phyloP scores from a whole-genome alignment of 2,113 vertebrate genomes.

The Ammodytes marinus region DNA sequence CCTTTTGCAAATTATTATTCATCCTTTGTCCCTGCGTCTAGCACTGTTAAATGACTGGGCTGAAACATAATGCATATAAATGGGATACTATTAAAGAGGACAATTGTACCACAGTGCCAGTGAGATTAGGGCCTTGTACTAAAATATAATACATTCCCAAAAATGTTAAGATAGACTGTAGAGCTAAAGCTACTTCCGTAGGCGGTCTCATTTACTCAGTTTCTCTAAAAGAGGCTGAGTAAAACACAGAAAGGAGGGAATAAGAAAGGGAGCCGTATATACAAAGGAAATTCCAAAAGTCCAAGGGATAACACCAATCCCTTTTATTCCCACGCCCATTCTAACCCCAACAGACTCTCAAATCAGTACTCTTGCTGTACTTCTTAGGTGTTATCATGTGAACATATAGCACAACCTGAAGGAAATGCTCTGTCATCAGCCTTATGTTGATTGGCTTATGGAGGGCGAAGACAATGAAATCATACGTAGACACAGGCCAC shows the following conservation, averaged over 20 bases:
- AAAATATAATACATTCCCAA: slow-evolving; percentile 24
- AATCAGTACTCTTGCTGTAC: slow-evolving; percentile 6
- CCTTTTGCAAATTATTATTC: slow-evolving; percentile 41
- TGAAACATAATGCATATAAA: slow-evolving; percentile 57
- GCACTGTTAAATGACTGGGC: slow-evolving; percentile 46
- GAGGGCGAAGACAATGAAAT: slow-evolving; percentile 10
- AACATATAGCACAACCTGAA: slow-evolving; percentile 11
- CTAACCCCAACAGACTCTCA: slow-evolving; percentile 1
- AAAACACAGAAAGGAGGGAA: neutral
- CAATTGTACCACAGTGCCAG: slow-evolving; percentile 19
- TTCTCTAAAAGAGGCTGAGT: neutral
- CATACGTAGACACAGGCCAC: neutral
- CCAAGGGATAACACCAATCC: neutral
- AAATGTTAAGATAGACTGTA: slow-evolving; percentile 12
- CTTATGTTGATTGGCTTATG: slow-evolving; percentile 8
- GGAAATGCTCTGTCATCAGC: neutral
- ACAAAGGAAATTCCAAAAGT: neutral
- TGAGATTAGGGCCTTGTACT: slow-evolving; percentile 19
- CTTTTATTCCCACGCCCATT: neutral
- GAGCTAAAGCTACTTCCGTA: neutral
- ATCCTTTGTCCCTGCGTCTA: slow-evolving; percentile 58
- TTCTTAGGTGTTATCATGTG: neutral
- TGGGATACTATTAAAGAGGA: slow-evolving; percentile 39
- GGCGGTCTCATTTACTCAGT: neutral
- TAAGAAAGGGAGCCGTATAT: neutral